A percentile compares a stretch with the other conserved stretches of the same genome.
These are phyloP conservation scores for Drosophila serrata DNA, from an alignment of 1,140 invertebrate genomes.

Conservation along the genomic window DNA sequence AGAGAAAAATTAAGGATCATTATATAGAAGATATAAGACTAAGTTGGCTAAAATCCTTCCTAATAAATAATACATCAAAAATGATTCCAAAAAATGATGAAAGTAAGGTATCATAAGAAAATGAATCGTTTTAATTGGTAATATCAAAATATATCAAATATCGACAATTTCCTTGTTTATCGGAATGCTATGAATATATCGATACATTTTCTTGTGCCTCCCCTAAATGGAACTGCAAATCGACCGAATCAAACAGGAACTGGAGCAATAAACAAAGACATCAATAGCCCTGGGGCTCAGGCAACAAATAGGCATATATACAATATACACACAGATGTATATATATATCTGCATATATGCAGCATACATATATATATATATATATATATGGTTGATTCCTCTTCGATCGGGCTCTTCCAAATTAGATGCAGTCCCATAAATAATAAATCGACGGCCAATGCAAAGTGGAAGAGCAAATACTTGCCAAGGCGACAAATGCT, in stretches of 20 bases:
- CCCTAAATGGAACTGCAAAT: slow-evolving; percentile 3
- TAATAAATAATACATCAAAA: too few relatives aligned
- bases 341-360: background rate
- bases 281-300: slow-evolving; percentile 61
- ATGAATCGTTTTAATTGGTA: too few relatives aligned
- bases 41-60: too few relatives aligned
- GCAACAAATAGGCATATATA: background rate
- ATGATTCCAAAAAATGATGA: too few relatives aligned
- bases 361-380: background rate
- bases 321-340: background rate
- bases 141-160: background rate
- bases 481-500: slow-evolving; percentile 72
- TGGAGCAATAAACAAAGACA: slow-evolving; percentile 80
- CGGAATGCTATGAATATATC: background rate
- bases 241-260: slow-evolving; percentile 39
- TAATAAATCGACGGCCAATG: slow-evolving; percentile 74
- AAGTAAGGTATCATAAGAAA: too few relatives aligned
- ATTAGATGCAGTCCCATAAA: slow-evolving; percentile 73
- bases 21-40: background rate
- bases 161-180: background rate
- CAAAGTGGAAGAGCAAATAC: slow-evolving; percentile 68
- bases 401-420: slow-evolving; percentile 26
- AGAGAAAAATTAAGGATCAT: background rate
- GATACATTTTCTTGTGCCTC: background rate
- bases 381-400: slow-evolving; percentile 26